These are phyloP conservation scores for Meta bourneti DNA, from an alignment of 2,888 invertebrate species.

Conservation along the genomic window DNA sequence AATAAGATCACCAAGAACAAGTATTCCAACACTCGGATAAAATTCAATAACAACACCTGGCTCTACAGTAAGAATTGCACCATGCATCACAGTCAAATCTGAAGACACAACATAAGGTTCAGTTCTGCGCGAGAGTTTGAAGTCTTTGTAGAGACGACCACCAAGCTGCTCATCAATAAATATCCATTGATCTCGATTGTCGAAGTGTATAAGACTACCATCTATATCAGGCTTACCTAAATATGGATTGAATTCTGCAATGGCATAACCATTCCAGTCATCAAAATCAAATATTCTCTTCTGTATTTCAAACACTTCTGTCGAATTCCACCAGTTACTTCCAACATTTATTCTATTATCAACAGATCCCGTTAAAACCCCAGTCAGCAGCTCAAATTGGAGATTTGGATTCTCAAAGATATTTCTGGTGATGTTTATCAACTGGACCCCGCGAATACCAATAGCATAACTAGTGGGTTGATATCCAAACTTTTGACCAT, in stretches of 20 bases:
- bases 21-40: slow-evolving; percentile 95
- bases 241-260: slow-evolving; percentile 94
- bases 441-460: slow-evolving; percentile 96
- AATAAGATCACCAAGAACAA: slow-evolving; percentile 93
- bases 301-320: slow-evolving; percentile 87
- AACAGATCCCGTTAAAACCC: slow-evolving; percentile 90
- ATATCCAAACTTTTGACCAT: slow-evolving; percentile 56
- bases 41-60: slow-evolving; percentile 96
- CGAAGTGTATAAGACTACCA: slow-evolving; percentile 57
- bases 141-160: slow-evolving; percentile 87
- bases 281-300: slow-evolving; percentile 97
- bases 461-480: slow-evolving; percentile 89
- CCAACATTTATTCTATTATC: slow-evolving; percentile 92
- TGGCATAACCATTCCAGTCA: slow-evolving; percentile 99
- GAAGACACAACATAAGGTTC: slow-evolving; percentile 90
- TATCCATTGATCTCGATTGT: slow-evolving; percentile 68
- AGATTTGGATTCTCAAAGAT: slow-evolving; percentile 88
- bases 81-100: slow-evolving; percentile 98
- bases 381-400: slow-evolving; percentile 95
- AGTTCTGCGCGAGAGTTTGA: slow-evolving; percentile 84
- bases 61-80: slow-evolving; percentile 90
- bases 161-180: slow-evolving; percentile 85
- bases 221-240: slow-evolving; percentile 71
- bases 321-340: slow-evolving; percentile 98
- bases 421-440: slow-evolving; percentile 93